Conservation (phyloP, 2,113 vertebrate genomes). For the Megaceryle torquata region DNA sequence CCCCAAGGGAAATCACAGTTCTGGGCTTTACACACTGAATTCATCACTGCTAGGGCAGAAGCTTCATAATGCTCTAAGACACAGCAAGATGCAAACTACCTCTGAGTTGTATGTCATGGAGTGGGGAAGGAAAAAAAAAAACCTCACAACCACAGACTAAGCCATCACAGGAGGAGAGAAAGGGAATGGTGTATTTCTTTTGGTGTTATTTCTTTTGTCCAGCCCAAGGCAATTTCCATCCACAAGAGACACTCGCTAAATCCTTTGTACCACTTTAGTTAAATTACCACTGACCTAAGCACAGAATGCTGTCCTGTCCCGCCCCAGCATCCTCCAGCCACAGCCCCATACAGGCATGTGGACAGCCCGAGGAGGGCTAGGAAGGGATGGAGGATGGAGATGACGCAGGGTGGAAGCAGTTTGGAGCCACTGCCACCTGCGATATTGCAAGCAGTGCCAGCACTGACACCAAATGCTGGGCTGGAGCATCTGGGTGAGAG, state of each 20-base stretch:
- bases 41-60: conserved; percentile 6
- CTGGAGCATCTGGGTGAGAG: neutral
- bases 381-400: neutral
- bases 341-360: fast-evolving
- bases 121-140: neutral
- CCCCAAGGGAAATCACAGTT: conserved; percentile 57
- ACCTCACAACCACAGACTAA: neutral
- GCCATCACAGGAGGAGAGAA: neutral
- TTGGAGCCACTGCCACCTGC: fast-evolving
- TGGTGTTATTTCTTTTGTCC: conserved; percentile 20
- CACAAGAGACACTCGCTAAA: neutral
- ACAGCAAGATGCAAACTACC: neutral
- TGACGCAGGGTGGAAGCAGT: neutral
- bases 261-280: neutral
- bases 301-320: neutral
- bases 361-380: neutral
- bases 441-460: neutral
- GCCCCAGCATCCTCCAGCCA: neutral
- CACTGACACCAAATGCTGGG: neutral
- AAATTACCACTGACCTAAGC: conserved; percentile 36
- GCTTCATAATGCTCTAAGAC: neutral
- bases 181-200: neutral
- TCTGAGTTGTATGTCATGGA: neutral
- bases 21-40: conserved; percentile 31
- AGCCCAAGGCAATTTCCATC: conserved; percentile 26